phyloP scores from a whole-genome alignment of 2,888 invertebrate species.

The Thelaira solivaga region DNA sequence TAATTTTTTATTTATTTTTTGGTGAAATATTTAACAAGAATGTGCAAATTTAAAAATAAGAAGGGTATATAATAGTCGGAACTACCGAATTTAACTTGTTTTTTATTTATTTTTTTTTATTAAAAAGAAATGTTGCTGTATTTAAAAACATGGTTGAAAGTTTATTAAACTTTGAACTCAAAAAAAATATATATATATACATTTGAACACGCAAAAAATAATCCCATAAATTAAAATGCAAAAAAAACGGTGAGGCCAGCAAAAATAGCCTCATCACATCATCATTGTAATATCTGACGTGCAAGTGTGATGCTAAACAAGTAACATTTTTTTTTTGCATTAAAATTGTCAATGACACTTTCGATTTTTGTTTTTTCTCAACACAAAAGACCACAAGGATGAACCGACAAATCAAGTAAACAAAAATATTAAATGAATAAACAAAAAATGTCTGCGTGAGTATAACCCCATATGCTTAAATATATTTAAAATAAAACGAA shows the following conservation, averaged over 20 bases:
- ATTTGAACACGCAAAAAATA: neutral
- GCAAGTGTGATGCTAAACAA: conserved; percentile 21
- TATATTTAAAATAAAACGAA: too few species aligned
- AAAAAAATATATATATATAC: neutral
- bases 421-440: too few species aligned
- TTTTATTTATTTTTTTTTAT: neutral
- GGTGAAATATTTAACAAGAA: too few species aligned
- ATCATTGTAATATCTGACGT: conserved; percentile 4
- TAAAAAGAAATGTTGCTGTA: conserved; percentile 13
- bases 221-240: neutral
- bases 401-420: neutral
- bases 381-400: conserved; percentile 8
- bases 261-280: neutral
- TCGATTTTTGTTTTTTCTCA: conserved; percentile 38
- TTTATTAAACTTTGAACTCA: conserved; percentile 17
- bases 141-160: too few species aligned
- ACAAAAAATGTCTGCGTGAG: conserved; percentile 13
- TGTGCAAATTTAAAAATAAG: too few species aligned
- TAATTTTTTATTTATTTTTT: too few species aligned
- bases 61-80: too few species aligned
- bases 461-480: too few species aligned
- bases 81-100: neutral
- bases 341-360: conserved; percentile 57
- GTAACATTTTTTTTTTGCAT: neutral
- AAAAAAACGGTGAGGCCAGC: neutral